Base-by-base conservation (phyloP, 2,797 vertebrate species). In the Florisuga fusca region DNA sequence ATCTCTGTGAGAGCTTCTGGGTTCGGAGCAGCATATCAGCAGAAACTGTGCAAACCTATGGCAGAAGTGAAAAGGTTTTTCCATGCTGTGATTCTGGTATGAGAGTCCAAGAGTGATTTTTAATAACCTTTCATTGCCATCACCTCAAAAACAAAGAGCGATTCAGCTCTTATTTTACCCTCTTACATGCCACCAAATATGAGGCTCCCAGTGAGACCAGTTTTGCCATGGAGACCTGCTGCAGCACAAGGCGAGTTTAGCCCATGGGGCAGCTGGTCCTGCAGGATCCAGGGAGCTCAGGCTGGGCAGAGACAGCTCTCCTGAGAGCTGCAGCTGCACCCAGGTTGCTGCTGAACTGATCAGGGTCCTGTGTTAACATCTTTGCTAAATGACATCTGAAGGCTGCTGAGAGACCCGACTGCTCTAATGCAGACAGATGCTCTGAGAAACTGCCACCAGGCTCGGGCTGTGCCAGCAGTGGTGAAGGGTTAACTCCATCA, bases 401-500 rank as follows among this genome's bases (percentile, higher is more conserved):
- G 82, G 50, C 73, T 51, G 71, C 80, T 33, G 6, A 43, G 66
- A 62, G 83, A 90, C 48, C 17, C 0, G 4, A 31, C 8, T 0
- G 20, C 33, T 27, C 43, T 62, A 21, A 73, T 36, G 8, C 59
- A 26, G 91, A 62, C 1, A 1, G 64, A 78, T 91, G 66, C 69
- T 58, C 76, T 53, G 76, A 57, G 43, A 59, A 94, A 50, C 51
- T 33, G 83, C 95, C 95, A 74, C 48, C 9, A 66, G 20, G 88
- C 80, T 72, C 12, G 0, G 69, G 45, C 86, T 75, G 62, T 87
- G 94, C 83, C 90, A 73, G 87, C 88, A 66, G 29, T 11, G 90
- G 83, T 74, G 81, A 96, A 94, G 96, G 91, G 94, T 96, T 95
- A 96, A 96, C 84, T 91, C 84, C 88, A 67, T 43, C 90, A 93